Conservation (phyloP, 2,113 vertebrate genomes). For the Talpa occidentalis region DNA sequence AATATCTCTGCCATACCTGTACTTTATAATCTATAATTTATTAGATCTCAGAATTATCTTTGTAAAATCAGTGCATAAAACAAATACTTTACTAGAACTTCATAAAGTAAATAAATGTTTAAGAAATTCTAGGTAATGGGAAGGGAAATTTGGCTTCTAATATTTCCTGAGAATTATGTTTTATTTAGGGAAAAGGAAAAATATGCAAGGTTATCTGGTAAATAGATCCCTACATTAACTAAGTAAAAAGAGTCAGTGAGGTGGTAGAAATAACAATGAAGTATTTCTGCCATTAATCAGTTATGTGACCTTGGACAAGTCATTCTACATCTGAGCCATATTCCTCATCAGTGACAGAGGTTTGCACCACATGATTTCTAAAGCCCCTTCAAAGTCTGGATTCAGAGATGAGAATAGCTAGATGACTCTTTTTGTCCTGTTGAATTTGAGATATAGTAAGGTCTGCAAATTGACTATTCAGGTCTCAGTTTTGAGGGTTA, state of each 20-base stretch:
- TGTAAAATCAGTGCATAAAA: conserved; percentile 15
- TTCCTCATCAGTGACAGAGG: background rate
- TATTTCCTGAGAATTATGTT: conserved; percentile 51
- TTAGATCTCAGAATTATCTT: conserved; percentile 54
- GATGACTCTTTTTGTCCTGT: conserved; percentile 9
- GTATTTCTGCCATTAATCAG: background rate
- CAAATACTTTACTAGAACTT: conserved; percentile 34
- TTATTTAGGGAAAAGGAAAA: background rate
- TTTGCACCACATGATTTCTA: background rate
- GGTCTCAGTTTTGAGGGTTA: background rate
- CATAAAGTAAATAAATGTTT: conserved; percentile 45
- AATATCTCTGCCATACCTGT: conserved; percentile 40
- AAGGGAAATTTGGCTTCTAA: conserved; percentile 32
- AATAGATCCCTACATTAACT: background rate
- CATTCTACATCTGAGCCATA: background rate
- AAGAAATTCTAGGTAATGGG: conserved; percentile 27
- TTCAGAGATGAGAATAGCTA: background rate
- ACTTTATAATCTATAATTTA: conserved; percentile 58
- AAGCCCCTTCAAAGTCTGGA: background rate
- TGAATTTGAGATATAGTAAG: background rate
- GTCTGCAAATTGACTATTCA: background rate
- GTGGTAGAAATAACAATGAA: background rate
- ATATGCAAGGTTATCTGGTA: background rate
- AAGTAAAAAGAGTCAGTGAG: background rate
- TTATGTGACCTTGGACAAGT: background rate